phyloP scores from a whole-genome alignment of 2,797 vertebrate genomes.

The Argentina silus region DNA sequence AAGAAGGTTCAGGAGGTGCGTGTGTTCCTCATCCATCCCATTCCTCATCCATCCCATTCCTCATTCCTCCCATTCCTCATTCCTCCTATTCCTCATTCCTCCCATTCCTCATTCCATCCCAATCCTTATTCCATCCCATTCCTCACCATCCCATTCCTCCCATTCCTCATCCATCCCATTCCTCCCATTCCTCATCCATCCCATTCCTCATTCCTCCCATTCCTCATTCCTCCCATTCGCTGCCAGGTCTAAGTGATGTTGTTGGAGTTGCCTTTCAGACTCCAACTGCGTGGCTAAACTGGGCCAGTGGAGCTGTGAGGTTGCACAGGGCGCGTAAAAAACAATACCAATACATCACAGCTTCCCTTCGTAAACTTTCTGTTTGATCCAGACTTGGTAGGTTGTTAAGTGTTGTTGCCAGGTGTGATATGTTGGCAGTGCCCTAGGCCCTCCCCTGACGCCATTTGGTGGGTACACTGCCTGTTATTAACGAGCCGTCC shows the following conservation, averaged over 20 bases:
- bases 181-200: too few species aligned
- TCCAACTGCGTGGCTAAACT: constrained; percentile 14
- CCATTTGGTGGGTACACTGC: constrained; percentile 64
- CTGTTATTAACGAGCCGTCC: constrained; percentile 66
- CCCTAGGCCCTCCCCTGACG: constrained; percentile 49
- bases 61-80: too few species aligned
- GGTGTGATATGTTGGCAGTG: constrained; percentile 46
- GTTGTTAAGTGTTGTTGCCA: constrained; percentile 27
- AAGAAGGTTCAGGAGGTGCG: too few species aligned
- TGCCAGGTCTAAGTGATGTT: constrained; percentile 1
- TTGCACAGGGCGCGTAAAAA: constrained; percentile 28
- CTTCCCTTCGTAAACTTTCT: constrained; percentile 28
- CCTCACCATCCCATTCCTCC: too few species aligned
- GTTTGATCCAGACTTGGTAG: constrained; percentile 36
- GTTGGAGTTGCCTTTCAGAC: constrained; percentile 28
- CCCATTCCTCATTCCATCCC: neutral
- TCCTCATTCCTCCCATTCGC: too few species aligned
- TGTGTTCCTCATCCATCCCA: too few species aligned
- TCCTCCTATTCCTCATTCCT: too few species aligned
- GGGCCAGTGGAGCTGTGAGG: constrained; percentile 25
- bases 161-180: too few species aligned
- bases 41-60: too few species aligned
- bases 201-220: too few species aligned
- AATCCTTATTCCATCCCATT: too few species aligned
- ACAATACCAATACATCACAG: constrained; percentile 21